phyloP scores from a whole-genome alignment of 64 coral and sea anemone genomes.

The Montipora foliosa region DNA sequence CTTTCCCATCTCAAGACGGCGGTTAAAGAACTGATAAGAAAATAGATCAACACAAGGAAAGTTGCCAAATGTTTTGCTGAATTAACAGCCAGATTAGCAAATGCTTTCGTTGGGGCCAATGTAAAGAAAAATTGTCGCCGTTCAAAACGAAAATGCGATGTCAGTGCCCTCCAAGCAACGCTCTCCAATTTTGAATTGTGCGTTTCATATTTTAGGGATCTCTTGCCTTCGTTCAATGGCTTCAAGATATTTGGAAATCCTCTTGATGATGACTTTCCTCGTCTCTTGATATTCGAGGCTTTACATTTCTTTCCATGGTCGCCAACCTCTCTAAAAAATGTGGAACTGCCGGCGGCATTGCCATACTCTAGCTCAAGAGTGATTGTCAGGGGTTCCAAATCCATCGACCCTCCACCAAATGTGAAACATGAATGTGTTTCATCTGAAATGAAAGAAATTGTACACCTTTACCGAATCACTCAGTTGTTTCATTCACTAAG shows the following conservation, averaged over 20 bases:
- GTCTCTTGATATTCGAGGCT: neutral
- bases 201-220: neutral
- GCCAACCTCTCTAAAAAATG: neutral
- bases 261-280: neutral
- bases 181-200: neutral
- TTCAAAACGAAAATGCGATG: neutral
- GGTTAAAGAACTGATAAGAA: neutral
- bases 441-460: conserved; percentile 5
- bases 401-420: neutral
- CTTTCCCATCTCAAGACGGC: neutral
- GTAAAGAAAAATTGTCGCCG: neutral
- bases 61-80: neutral
- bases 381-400: neutral
- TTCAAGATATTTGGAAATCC: neutral
- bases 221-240: neutral
- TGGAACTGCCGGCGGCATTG: neutral
- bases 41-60: neutral
- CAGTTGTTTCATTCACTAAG: neutral
- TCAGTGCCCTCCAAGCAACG: neutral
- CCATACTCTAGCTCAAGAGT: neutral
- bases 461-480: neutral
- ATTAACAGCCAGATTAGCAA: neutral
- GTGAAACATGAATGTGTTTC: neutral
- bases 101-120: neutral
- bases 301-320: neutral